Base-by-base conservation (phyloP, 2,797 vertebrate genomes). In the Astyanax mexicanus region DNA sequence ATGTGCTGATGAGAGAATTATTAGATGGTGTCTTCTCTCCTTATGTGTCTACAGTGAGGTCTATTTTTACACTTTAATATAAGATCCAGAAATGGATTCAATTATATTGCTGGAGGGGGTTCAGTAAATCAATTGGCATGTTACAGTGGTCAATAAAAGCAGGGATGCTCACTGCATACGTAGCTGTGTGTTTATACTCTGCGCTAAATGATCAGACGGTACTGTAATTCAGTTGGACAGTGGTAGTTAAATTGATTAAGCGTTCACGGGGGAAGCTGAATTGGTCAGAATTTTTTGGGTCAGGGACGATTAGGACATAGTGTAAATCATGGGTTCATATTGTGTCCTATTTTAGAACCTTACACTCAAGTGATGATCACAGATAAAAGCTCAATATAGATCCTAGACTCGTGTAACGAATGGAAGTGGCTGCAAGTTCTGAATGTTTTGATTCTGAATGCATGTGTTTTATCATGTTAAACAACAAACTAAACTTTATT, bases 181-280 rank as follows among this genome's bases (percentile, higher is more conserved):
- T 69, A 73, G 25, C 61, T 27, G 19, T 73, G 19, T 17, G 42
- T 37, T 54, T 62, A 40, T 42, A 29, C 32, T 67, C n/a, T 72
- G 40, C 29, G 37, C 32, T 37, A 13, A 35, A 69, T 64, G 52
- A 69, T 79, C 45, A 79, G 44, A 62, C 13, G n/a, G 15, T 68
- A 35, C 29, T 44, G 45, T 61, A 35, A 73, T 52, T 60, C 37
- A 44, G 38, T 29, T 12, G 17, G 69, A 61, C 64, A 55, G 6
- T 7, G 5, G 27, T n/a, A 55, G 73, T 69, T 64, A 69, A 79
- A 62, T 67, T 69, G 77, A 62, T 72, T 49, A 42, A 67, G 3
- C 19, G 4, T 61, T 47, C 76, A 67, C 35, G 25, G 23, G 55
- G 35, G 55, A 12, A 40, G 51, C 35, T 32, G 11, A 45, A 11